Conservation (phyloP, 2,888 invertebrate genomes). For the Unio delphinus region DNA sequence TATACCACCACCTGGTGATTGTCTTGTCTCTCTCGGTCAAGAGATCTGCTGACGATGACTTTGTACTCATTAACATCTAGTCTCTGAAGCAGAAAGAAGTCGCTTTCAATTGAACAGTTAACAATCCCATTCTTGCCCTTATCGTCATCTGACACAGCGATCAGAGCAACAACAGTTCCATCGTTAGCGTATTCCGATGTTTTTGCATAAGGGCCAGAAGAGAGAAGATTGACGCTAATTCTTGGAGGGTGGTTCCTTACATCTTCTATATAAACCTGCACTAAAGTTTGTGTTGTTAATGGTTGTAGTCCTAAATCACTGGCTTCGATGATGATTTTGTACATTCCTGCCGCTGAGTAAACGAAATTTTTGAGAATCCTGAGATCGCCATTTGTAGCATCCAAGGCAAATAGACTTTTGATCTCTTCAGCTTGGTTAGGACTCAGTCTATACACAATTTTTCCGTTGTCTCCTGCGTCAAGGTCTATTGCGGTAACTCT, state of each 20-base stretch:
- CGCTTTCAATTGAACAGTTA: conserved; percentile 37
- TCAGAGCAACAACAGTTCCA: conserved; percentile 62
- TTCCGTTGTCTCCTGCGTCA: conserved; percentile 85
- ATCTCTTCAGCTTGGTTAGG: conserved; percentile 39
- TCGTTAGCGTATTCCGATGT: conserved; percentile 58
- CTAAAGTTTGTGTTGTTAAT: conserved; percentile 49
- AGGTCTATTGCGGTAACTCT: conserved; percentile 87
- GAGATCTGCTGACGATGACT: conserved; percentile 48
- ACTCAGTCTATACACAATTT: conserved; percentile 72
- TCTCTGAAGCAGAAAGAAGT: conserved; percentile 49
- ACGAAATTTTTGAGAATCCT: conserved; percentile 48
- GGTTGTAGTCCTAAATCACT: conserved; percentile 52
- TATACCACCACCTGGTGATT: conserved; percentile 52
- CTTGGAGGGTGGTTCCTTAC: conserved; percentile 96
- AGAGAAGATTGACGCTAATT: conserved; percentile 45
- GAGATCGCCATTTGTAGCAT: conserved; percentile 52
- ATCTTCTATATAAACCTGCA: conserved; percentile 76
- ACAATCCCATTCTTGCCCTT: conserved; percentile 54
- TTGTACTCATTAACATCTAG: conserved; percentile 53
- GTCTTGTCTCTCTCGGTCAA: conserved; percentile 57
- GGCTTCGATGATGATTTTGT: conserved; percentile 54
- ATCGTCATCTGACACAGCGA: conserved; percentile 64
- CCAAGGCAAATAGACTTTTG: conserved; percentile 44
- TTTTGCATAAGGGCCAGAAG: conserved; percentile 37
- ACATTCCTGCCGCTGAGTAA: conserved; percentile 45